Percentiles rank a stretch among this genome's conserved stretches.
Conservation (phyloP, 2,113 vertebrate genomes). For the Eulacestoma nigropectus region DNA sequence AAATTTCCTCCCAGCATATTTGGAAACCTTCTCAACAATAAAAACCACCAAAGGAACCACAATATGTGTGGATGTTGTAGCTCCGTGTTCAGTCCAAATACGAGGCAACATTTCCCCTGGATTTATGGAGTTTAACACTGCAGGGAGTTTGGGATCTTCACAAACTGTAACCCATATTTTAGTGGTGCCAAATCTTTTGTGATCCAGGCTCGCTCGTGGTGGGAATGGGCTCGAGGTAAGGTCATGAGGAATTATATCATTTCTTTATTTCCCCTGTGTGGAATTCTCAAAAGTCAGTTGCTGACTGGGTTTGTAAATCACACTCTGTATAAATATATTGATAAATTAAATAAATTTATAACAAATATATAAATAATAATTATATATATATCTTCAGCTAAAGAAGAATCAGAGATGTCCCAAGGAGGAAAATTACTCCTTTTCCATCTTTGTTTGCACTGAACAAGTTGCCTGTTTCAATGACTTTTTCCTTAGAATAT, state of each 20-base stretch:
- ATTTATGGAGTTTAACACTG: background rate
- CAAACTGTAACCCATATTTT: background rate
- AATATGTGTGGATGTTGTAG: background rate
- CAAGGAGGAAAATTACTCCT: background rate
- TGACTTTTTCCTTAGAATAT: background rate
- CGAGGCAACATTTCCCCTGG: background rate
- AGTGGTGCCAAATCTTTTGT: background rate
- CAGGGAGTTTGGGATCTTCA: background rate
- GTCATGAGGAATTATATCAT: background rate
- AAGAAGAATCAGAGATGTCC: background rate
- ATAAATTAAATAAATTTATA: too few relatives aligned
- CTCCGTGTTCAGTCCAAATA: background rate
- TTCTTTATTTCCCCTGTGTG: background rate
- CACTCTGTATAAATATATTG: background rate
- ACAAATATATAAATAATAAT: too few relatives aligned
- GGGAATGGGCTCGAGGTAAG: background rate
- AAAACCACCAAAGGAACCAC: background rate
- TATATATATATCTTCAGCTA: background rate
- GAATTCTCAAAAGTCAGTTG: background rate
- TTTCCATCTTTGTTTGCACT: background rate
- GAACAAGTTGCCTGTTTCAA: background rate
- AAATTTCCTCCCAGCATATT: background rate
- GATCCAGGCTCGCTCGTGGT: rapidly evolving
- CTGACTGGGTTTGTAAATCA: background rate
- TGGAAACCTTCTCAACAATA: background rate